These are phyloP conservation scores for Burhinus oedicnemus DNA, from an alignment of 2,113 vertebrate species.

Conservation along the genomic window DNA sequence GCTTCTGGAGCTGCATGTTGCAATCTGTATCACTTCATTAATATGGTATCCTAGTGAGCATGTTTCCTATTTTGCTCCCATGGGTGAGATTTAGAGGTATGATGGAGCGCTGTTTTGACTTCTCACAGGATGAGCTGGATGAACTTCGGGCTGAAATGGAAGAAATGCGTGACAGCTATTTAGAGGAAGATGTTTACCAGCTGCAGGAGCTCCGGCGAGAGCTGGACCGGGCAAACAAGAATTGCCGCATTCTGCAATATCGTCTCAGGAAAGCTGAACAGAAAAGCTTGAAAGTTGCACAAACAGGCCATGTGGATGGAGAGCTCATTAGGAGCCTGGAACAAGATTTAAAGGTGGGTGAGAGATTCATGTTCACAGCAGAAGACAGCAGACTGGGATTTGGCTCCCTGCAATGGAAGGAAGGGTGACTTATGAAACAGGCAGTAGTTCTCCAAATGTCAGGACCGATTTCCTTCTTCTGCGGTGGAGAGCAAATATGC, in stretches of 20 bases:
- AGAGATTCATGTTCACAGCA: not conserved
- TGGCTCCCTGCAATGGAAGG: not conserved
- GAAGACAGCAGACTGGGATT: not conserved
- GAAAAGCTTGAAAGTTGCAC: conserved; percentile 94
- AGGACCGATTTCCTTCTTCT: not conserved
- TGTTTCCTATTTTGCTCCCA: not conserved
- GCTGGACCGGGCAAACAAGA: conserved; percentile 96
- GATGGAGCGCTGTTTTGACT: conserved; percentile 35
- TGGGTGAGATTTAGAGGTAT: not conserved
- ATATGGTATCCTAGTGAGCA: not conserved
- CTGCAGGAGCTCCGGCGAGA: conserved; percentile 96
- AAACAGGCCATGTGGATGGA: conserved; percentile 95
- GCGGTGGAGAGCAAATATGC: not conserved
- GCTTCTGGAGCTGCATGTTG: not conserved
- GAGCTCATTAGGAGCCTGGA: conserved; percentile 93
- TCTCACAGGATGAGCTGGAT: conserved; percentile 92
- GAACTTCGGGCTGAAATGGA: conserved; percentile 98
- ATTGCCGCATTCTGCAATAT: conserved; percentile 97
- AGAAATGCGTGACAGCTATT: conserved; percentile 96
- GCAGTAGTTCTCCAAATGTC: not conserved
- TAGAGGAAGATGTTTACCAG: conserved; percentile 99
- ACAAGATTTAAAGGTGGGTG: conserved; percentile 93
- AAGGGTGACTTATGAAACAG: not conserved
- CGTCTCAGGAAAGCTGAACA: conserved; percentile 96
- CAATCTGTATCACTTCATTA: not conserved